Base-by-base conservation (phyloP, 2,888 invertebrate species). In the Scelioninae gen. 1 region DNA sequence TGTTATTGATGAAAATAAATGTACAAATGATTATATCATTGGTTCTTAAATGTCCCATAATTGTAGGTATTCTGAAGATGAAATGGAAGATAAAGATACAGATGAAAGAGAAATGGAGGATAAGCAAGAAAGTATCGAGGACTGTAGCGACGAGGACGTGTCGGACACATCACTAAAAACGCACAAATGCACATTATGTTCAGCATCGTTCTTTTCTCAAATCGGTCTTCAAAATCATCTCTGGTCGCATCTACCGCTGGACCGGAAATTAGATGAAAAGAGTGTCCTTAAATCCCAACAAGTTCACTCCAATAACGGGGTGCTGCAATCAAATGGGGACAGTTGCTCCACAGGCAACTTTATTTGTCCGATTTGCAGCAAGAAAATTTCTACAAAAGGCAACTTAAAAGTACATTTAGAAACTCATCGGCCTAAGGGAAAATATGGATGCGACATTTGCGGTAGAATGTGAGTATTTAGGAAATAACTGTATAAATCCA, bases 381-480 rank as follows among this genome's bases (percentile, higher is more conserved):
- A 94, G 90, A 92, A 92, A 53, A 95, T 95, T 90, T 94, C 94
- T 34, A 94, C 94, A 11, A 95, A 95, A 91, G 93, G 93, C 84
- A 94, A 95, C 89, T 92, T 95, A 55, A 94, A 95, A 89, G 93
- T 93, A 62, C 95, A 95, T 91, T 90, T 95, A 82, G 95, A 95
- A 89, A 93, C 94, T 31, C 95, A 95, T 89, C 93, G 94, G 88
- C 94, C 94, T 78, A 94, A 93, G 89, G 95, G 95, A 83, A 93
- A 94, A 89, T 95, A 95, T 88, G 94, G 93, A 60, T 94, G 94
- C 88, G 94, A 94, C 88, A 93, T 95, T 85, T 95, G 95, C 92
- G 95, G 95, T 82, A 93, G 95, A 93, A 93, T 94, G 95, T 95
- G 92, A 94, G 95, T 93, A n/a, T n/a, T n/a, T n/a, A n/a, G n/a